These are phyloP conservation scores for Parambassis ranga DNA, from an alignment of 2,797 vertebrate genomes.

Conservation along the genomic window DNA sequence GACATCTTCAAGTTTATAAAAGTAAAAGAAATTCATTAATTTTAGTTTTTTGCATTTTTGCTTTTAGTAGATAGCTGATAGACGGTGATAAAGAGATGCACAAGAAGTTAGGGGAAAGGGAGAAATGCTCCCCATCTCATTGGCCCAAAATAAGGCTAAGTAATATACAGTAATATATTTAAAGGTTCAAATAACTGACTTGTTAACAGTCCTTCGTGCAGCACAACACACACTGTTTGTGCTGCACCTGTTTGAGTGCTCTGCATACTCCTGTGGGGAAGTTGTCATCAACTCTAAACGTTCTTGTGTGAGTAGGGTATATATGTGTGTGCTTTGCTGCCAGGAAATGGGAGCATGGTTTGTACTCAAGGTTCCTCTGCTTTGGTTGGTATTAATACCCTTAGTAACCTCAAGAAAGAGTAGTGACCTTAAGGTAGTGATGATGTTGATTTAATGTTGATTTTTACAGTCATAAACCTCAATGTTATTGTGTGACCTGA, in stretches of 20 bases:
- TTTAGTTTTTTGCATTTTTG: too few relatives aligned
- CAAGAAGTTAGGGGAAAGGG: too few relatives aligned
- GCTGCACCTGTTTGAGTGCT: constrained; percentile 56
- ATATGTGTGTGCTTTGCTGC: constrained; percentile 4
- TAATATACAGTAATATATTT: constrained; percentile 1
- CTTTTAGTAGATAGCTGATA: too few relatives aligned
- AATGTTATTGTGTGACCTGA: too few relatives aligned
- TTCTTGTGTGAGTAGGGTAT: constrained; percentile 18
- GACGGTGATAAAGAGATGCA: too few relatives aligned
- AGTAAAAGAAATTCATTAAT: too few relatives aligned
- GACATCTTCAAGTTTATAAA: too few relatives aligned
- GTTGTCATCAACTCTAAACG: constrained; percentile 55
- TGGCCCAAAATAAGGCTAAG: too few relatives aligned
- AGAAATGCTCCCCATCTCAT: too few relatives aligned
- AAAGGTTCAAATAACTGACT: constrained; percentile 11
- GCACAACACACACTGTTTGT: constrained; percentile 20
- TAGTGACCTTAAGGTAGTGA: background rate
- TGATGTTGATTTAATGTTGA: background rate
- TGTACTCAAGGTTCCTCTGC: constrained; percentile 22
- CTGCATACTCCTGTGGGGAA: constrained; percentile 32
- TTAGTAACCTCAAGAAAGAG: background rate
- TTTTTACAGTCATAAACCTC: too few relatives aligned
- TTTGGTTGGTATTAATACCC: constrained; percentile 14
- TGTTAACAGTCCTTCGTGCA: constrained; percentile 5
- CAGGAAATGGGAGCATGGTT: constrained; percentile 7